Base-by-base conservation (phyloP, 2,888 invertebrate genomes). In the Toxonevra muliebris region DNA sequence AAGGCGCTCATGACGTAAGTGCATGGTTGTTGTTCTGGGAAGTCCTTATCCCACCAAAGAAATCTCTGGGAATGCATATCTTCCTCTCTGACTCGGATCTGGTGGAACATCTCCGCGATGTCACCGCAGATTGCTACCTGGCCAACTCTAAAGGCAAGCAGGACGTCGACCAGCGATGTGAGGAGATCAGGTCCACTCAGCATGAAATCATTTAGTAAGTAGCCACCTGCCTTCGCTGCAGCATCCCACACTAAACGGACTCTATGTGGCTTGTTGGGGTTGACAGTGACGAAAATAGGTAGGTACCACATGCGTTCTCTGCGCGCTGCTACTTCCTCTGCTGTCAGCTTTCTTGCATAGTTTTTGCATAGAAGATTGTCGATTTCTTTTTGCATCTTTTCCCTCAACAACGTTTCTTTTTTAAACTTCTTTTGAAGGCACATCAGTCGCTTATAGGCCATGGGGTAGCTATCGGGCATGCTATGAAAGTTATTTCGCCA, bases 61-160 rank as follows among this genome's bases (percentile, higher is more conserved):
- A 73, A 68, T 1, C 65, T 52, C 45, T 72, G 65, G 19, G 60
- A 70, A 12, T 71, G 71, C 69, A 72, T 68, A 57, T 71, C 71
- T 1, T 66, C 40, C 7, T 66, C 48, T 0, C 64, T 11, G 0
- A 71, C 68, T n/a, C 65, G 69, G 4, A 72, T 65, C 50, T 65
- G 61, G 48, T 71, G 70, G 57, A 74, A 74, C 69, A 74, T 73
- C 20, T 74, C 71, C 1, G 69, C 61, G 13, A 74, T 74, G 17
- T 74, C 68, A 12, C 72, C 72, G 19, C 61, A 71, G 5, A 73
- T 68, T 11, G 69, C 71, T 15, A 69, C 20, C 61, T 62, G 68
- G 2, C 72, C 70, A 5, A 64, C 53, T n/a, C 69, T 63, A 50
- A 74, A 71, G 7, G 65, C 60, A 5, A 82, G 58, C 9, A 84